Base-by-base conservation (phyloP, 2,113 vertebrate species). In the Steatornis caripensis region DNA sequence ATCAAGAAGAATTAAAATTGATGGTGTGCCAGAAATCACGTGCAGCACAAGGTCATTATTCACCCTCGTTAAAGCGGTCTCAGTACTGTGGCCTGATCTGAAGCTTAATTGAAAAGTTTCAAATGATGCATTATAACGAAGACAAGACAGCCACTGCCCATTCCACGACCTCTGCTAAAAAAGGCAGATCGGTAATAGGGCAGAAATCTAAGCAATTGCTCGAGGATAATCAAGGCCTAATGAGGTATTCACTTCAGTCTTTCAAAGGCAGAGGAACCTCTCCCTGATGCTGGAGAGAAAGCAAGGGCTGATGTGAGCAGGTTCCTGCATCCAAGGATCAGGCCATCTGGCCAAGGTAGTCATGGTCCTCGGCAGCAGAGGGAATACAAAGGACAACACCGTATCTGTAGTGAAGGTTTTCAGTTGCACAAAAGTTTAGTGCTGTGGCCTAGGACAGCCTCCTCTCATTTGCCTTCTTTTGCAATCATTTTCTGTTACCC, bases 1-100 rank as follows among this genome's bases (percentile, higher is more conserved):
- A 98, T 98, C 97, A 98, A 98, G 98, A 98, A 98, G 98, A 98
- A 98, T 98, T 98, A 98, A 98, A 98, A 98, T 95, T 97, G 98
- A 98, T 98, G 98, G 97, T 95, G 97, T 97, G 97, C 98, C 97
- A 98, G 97, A 95, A 97, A 97, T 97, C 98, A 98, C 95, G 97
- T 98, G 98, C 97, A 96, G 95, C 89, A 97, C 98, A 98, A 98
- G 98, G 97, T 97, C 98, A 98, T 98, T 98, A 98, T 97, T 98
- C 95, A 94, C 95, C 93, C 98, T 98, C 90, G 96, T 98, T 98
- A 98, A 98, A 98, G 96, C 79, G 65, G 96, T 95, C 96, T 98
- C 97, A 97, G 96, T 98, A 97, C 97, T 95, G 91, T 97, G 97
- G 95, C 97, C 96, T 97, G 98, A 98, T 98, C 98, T 97, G 97